Conservation (phyloP, 2,797 vertebrate species). For the Phataginus tricuspis region DNA sequence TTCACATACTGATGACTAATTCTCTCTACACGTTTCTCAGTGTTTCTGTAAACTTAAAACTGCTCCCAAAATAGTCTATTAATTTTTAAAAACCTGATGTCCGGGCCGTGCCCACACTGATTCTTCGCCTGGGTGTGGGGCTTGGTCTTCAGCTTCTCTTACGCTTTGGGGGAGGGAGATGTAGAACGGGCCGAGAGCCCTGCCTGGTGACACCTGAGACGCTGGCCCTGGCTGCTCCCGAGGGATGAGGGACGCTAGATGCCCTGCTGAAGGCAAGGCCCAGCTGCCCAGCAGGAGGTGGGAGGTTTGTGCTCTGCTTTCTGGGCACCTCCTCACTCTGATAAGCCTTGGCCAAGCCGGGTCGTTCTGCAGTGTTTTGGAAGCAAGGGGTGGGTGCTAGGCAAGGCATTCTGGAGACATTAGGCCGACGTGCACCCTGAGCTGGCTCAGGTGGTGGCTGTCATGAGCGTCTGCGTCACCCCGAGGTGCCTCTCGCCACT, state of each 20-base stretch:
- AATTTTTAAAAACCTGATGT: background rate
- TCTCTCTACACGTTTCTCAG: background rate
- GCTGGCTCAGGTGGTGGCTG: background rate
- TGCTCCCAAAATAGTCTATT: background rate
- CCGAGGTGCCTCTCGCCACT: background rate
- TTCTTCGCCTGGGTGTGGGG: background rate
- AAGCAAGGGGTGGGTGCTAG: background rate
- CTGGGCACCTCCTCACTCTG: background rate
- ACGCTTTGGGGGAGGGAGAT: background rate
- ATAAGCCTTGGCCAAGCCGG: background rate
- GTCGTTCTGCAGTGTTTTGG: background rate
- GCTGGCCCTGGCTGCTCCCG: background rate
- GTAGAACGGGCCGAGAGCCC: background rate
- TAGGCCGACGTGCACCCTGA: background rate
- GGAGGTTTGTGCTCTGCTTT: no score
- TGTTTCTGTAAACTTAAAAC: background rate
- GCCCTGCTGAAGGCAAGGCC: background rate
- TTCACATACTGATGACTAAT: background rate
- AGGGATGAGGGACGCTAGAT: background rate
- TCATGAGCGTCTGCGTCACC: background rate
- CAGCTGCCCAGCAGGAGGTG: background rate
- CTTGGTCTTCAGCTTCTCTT: background rate
- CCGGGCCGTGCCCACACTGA: background rate
- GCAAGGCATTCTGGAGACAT: background rate
- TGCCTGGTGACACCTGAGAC: background rate